Conservation (phyloP, 1,140 invertebrate species). For the Samia ricini region DNA sequence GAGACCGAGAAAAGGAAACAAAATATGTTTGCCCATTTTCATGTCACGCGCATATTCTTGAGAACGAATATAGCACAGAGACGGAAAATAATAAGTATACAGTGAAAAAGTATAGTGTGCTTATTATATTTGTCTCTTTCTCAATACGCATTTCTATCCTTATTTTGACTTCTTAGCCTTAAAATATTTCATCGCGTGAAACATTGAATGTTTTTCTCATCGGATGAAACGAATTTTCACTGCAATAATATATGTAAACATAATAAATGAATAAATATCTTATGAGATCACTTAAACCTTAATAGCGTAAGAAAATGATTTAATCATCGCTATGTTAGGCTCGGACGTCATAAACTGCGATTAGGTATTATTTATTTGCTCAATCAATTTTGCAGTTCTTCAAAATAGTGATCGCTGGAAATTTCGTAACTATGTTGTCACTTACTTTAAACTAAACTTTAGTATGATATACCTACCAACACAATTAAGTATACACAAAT, state of each 20-base stretch:
- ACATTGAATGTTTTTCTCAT: too few species aligned
- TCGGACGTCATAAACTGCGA: not conserved
- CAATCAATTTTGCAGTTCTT: not conserved
- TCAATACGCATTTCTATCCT: too few species aligned
- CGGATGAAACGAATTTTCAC: too few species aligned
- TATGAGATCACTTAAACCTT: not conserved
- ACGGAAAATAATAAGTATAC: too few species aligned
- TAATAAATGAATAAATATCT: constrained; percentile 18
- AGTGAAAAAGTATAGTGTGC: too few species aligned
- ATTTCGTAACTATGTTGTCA: constrained; percentile 4
- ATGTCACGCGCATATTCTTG: not conserved
- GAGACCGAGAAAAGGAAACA: too few species aligned
- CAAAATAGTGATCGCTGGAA: not conserved
- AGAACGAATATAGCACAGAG: not conserved
- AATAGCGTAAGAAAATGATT: not conserved
- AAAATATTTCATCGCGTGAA: too few species aligned
- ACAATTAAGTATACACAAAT: not conserved
- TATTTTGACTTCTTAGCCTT: too few species aligned
- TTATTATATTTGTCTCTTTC: too few species aligned
- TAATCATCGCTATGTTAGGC: not conserved
- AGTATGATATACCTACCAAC: not conserved
- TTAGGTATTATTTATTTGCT: not conserved
- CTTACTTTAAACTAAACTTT: not conserved
- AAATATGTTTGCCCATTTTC: too few species aligned
- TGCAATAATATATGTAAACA: too few species aligned